Evolutionary conservation across 2,888 invertebrate species (phyloP).

Genomic region (Allygus modestus): DNA sequence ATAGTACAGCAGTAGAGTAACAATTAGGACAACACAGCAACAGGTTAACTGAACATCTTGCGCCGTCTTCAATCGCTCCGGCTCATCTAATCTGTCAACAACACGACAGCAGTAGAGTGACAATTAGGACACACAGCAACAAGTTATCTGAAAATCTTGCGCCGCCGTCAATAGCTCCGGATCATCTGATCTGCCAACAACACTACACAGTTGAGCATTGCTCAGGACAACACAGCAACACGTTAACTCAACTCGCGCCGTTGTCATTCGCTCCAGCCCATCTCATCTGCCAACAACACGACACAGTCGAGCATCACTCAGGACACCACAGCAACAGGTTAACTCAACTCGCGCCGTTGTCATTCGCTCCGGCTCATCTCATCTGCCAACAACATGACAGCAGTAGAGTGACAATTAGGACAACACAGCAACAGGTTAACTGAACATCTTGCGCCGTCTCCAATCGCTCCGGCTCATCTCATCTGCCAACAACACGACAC

Average conservation of each 20-base stretch:
- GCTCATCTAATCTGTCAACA: slow-evolving; percentile 11
- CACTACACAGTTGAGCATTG: background rate
- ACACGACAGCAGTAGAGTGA: too few species aligned
- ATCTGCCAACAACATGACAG: slow-evolving; percentile 2
- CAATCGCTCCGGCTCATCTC: slow-evolving; percentile 3
- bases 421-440: slow-evolving; percentile 6
- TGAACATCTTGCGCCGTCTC: slow-evolving; percentile 9
- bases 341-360: slow-evolving; percentile 24
- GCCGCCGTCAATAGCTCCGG: slow-evolving; percentile 34
- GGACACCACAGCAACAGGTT: background rate
- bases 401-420: background rate
- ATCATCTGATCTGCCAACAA: slow-evolving; percentile 19
- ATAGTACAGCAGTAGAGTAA: background rate
- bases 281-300: slow-evolving; percentile 19
- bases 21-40: background rate
- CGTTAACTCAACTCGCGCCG: slow-evolving; percentile 29
- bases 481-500: slow-evolving; percentile 6
- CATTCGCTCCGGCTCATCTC: slow-evolving; percentile 10
- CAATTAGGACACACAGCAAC: background rate
- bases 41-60: slow-evolving; percentile 22
- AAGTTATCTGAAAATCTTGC: background rate
- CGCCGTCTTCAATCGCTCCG: slow-evolving; percentile 34
- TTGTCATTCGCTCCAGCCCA: slow-evolving; percentile 10
- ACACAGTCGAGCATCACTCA: background rate
- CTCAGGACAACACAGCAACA: slow-evolving; percentile 5